phyloP scores from a whole-genome alignment of 2,888 invertebrate genomes.

The Aplocera efformata region DNA sequence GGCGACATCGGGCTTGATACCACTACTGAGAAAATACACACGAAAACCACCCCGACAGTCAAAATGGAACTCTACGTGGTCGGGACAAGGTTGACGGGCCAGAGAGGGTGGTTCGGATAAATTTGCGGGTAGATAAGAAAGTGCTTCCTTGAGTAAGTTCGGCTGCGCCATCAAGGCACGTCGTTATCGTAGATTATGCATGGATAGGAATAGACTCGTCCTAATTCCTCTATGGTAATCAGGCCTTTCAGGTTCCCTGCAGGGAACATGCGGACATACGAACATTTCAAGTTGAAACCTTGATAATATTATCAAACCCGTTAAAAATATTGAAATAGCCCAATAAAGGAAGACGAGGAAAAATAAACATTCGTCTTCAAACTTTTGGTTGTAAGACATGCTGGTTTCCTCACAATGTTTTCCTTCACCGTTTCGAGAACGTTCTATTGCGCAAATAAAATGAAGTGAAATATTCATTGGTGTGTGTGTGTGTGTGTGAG shows the following conservation, averaged over 20 bases:
- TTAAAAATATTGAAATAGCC: too few relatives aligned
- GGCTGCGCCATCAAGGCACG: slow-evolving; percentile 42
- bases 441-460: too few relatives aligned
- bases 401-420: too few relatives aligned
- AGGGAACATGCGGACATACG: background rate
- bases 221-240: slow-evolving; percentile 25
- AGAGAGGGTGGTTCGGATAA: slow-evolving; percentile 12
- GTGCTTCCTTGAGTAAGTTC: slow-evolving; percentile 53
- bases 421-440: too few relatives aligned
- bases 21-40: slow-evolving; percentile 26
- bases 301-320: background rate
- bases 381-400: too few relatives aligned
- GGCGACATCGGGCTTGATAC: slow-evolving; percentile 74
- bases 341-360: too few relatives aligned
- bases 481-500: too few relatives aligned
- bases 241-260: background rate
- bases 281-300: slow-evolving; percentile 7
- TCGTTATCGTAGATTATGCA: slow-evolving; percentile 34
- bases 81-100: slow-evolving; percentile 15
- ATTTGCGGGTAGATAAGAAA: slow-evolving; percentile 49
- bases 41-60: background rate
- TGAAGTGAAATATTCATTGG: too few relatives aligned
- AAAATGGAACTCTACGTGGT: slow-evolving; percentile 30
- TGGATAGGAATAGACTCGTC: slow-evolving; percentile 16
- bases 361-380: too few relatives aligned